Evolutionary conservation across 2,888 invertebrate species (phyloP), one percentile per base, ranked within the genome.

Genomic region (Orthosia incerta): DNA sequence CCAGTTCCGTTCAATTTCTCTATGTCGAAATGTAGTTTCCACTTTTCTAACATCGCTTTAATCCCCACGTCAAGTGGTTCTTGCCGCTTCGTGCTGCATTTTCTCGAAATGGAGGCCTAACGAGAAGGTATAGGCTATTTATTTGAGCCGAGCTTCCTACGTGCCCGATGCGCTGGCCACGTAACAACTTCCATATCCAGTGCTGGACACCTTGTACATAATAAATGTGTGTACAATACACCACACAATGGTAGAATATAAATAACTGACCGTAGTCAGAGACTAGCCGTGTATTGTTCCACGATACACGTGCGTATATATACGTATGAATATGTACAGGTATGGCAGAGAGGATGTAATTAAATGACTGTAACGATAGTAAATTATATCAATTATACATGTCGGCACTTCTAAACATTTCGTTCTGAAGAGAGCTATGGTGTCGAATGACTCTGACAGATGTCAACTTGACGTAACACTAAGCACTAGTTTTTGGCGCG

Each of bases 61-160:
- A 87, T 85, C 71, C 76, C 78, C 71, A 80, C 83, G 76, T 76
- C 65, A 86, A 74, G 61, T 77, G 68, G 75, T 82, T 73, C 62
- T 67, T 72, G 76, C 73, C 80, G 82, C 86, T 86, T 87, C 79
- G 81, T 74, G 74, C 81, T 89, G 89, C 87, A 87, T 90, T 90
- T 90, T 90, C 86, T 85, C 80, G 82, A 86, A 89, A 87, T 88
- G 80, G 84, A 86, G 86, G 85, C 85, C 89, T 91, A 91, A 92
- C 90, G 83, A 93, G 90, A 92, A 93, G 89, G 86, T 91, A 93
- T 93, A 88, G 91, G 89, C 91, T 92, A 92, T 93, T 93, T 92
- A 91, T 93, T 92, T 91, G 86, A 62, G 87, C 83, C 84, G 85
- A 88, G 90, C 86, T 91, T 86, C 84, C 86, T 91, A 93, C 92